These are phyloP conservation scores for Chironomus riparius DNA, from an alignment of 2,888 invertebrate genomes.

Conservation along the genomic window DNA sequence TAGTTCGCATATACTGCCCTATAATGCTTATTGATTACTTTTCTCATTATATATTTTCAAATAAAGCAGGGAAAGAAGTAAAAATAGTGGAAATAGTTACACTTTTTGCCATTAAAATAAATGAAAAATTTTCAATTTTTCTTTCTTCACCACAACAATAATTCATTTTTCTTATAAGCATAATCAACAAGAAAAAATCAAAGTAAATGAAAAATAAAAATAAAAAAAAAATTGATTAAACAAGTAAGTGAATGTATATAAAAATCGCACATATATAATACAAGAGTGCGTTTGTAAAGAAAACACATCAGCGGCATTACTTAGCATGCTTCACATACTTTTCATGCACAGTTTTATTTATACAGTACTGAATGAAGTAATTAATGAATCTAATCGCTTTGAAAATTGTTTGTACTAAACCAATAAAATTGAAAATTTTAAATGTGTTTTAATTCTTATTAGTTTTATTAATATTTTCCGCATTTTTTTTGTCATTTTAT, in stretches of 20 bases:
- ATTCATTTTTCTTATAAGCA: neutral
- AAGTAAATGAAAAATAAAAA: neutral
- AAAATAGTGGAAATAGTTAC: neutral
- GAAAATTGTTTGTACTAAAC: neutral
- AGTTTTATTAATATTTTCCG: no score
- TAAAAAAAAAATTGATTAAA: neutral
- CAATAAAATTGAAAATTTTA: neutral
- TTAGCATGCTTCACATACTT: neutral
- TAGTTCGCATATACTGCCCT: neutral
- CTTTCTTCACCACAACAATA: neutral
- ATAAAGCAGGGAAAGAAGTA: neutral
- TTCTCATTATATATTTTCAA: neutral
- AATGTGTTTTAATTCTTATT: no score
- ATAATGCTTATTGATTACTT: neutral
- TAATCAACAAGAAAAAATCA: neutral
- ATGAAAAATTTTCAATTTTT: neutral
- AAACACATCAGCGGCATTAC: neutral
- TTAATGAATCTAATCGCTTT: neutral
- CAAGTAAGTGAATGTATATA: neutral
- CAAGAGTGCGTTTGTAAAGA: neutral
- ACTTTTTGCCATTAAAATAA: neutral
- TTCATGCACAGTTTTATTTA: neutral
- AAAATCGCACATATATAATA: neutral
- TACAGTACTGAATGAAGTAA: neutral
- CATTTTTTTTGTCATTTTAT: no score